A percentile compares a stretch with the other conserved stretches of the same genome.
phyloP scores from a whole-genome alignment of 1,140 invertebrate species.

The Aphelinus certus region DNA sequence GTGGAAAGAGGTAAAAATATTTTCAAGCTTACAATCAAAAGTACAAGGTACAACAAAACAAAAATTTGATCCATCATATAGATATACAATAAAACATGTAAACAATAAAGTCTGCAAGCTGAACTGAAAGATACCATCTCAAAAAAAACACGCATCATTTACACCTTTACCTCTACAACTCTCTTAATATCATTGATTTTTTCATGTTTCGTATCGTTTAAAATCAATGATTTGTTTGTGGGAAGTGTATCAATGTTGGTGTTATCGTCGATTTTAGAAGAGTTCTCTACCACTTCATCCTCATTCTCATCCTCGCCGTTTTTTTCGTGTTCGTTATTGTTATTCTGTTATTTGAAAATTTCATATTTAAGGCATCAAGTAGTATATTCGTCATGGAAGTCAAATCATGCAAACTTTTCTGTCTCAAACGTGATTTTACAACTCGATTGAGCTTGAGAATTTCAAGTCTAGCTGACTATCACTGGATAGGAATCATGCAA shows the following conservation, averaged over 20 bases:
- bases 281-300: conserved; percentile 1
- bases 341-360: conserved; percentile 12
- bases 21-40: background rate
- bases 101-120: background rate
- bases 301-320: conserved; percentile 16
- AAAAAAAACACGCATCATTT: conserved; percentile 15
- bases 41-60: background rate
- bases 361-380: background rate
- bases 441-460: too few relatives aligned
- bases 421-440: too few relatives aligned
- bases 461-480: background rate
- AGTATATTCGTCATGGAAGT: too few relatives aligned
- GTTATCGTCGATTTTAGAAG: background rate
- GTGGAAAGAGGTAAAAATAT: background rate
- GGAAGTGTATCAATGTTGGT: background rate
- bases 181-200: background rate
- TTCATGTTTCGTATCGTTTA: background rate
- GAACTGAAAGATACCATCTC: conserved; percentile 12
- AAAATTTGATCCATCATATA: too few relatives aligned
- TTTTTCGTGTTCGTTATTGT: conserved; percentile 6
- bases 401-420: background rate
- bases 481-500: conserved; percentile 6
- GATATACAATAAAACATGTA: background rate
- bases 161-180: conserved; percentile 3
- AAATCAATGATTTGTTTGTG: conserved; percentile 16